Evolutionary conservation across 1,140 invertebrate genomes (phyloP), one percentile per base, ranked within the genome.

Genomic region (Pollicipes pollicipes): DNA sequence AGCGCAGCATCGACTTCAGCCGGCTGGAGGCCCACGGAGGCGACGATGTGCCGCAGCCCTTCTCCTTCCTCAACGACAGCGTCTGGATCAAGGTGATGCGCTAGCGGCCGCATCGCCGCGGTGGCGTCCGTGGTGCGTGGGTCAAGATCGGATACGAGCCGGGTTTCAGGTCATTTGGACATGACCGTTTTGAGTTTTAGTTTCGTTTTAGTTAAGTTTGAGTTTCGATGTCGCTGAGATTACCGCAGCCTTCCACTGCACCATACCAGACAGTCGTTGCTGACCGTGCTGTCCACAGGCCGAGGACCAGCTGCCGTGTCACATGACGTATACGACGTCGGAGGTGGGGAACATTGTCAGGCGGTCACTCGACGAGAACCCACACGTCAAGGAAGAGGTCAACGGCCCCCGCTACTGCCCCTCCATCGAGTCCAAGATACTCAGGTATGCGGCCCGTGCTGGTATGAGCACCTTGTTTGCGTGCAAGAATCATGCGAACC

Each of bases 361-460:
- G 69, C 83, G 91, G 28, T 93, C 92, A 81, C 76, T 94, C 31
- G 88, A 95, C 77, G 80, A 86, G 8, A 95, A 93, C 80, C 81
- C 84, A 45, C 91, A 95, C 81, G 87, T 96, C 0, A 84, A 83
- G 16, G 89, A 92, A 79, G 90, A 92, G 79, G 77, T 86, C 16
- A 86, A 80, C 35, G 89, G 93, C 63, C 91, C 91, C 0, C 82
- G 91, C 63, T 95, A 95, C 80, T 97, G 94, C 79, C 94, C 94
- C 0, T 96, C 93, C 3, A 89, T 97, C 73, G 94, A 97, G 80
- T 91, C 92, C 27, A 97, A 97, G 84, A 82, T 93, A 32, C 74
- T 94, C 10, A 85, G 83, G 80, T 81, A 26, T 24, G 31, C 28
- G 1, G 26, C 68, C 30, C 21, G 17, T 16, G 10, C n/a, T n/a